These are phyloP conservation scores for Drosophila austrosaltans DNA, from an alignment of 2,888 invertebrate genomes.

Conservation along the genomic window DNA sequence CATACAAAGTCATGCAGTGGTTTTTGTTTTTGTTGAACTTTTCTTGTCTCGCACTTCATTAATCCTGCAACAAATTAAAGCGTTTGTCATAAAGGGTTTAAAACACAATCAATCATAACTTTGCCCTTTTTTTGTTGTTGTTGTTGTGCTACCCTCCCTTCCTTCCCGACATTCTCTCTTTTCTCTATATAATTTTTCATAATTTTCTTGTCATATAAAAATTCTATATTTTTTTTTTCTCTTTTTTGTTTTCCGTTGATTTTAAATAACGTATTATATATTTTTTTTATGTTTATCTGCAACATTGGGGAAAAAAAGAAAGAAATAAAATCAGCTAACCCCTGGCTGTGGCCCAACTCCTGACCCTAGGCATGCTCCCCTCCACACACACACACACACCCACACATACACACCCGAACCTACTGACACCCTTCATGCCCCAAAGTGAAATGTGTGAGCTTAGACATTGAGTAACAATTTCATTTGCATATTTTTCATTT, in stretches of 20 bases:
- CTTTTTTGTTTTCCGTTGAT: constrained; percentile 41
- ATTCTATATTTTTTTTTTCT: constrained; percentile 14
- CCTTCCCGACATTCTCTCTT: background rate
- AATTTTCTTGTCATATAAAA: constrained; percentile 53
- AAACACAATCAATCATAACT: constrained; percentile 67
- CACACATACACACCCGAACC: background rate
- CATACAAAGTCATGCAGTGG: constrained; percentile 6
- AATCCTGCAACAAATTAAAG: constrained; percentile 67
- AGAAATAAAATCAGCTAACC: constrained; percentile 14
- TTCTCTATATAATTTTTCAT: constrained; percentile 45
- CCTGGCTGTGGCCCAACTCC: constrained; percentile 24
- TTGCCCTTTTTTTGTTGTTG: constrained; percentile 36
- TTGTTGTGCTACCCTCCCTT: background rate
- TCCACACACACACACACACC: background rate
- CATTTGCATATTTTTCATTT: constrained; percentile 76
- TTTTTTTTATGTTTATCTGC: constrained; percentile 57
- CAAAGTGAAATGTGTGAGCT: constrained; percentile 36
- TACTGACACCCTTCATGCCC: constrained; percentile 12
- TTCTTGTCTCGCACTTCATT: constrained; percentile 51
- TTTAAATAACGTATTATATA: constrained; percentile 63
- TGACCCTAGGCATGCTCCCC: background rate
- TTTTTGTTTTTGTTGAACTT: constrained; percentile 16
- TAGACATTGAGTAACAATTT: constrained; percentile 72
- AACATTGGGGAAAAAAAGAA: constrained; percentile 66
- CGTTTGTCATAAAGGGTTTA: constrained; percentile 66